Percentiles rank a stretch among this genome's conserved stretches.
These are phyloP conservation scores for Paramuricea clavata DNA, from an alignment of 92 coral and sea anemone genomes.

Conservation along the genomic window DNA sequence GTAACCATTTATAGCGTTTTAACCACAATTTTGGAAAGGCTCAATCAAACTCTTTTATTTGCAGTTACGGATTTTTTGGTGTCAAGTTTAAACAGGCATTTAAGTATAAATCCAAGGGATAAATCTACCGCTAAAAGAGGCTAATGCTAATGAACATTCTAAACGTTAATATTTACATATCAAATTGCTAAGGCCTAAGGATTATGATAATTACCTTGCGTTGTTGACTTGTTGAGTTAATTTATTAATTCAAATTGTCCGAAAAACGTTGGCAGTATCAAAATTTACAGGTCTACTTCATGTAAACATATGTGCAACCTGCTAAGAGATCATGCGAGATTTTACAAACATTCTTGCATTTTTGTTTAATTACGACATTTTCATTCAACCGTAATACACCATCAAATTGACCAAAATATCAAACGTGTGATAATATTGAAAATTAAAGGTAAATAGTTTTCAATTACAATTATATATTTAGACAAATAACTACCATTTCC, in stretches of 20 bases:
- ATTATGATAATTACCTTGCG: neutral
- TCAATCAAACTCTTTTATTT: too few relatives aligned
- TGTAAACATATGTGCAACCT: neutral
- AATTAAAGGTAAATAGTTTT: neutral
- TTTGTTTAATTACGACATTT: neutral
- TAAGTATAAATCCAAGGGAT: too few relatives aligned
- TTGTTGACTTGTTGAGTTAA: constrained; percentile 8
- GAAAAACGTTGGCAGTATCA: neutral
- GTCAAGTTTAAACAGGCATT: too few relatives aligned
- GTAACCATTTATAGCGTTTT: constrained; percentile 18
- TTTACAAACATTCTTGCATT: neutral
- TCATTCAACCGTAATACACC: constrained; percentile 8
- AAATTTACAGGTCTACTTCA: neutral
- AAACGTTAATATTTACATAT: neutral
- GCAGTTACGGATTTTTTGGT: too few relatives aligned
- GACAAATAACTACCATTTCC: neutral
- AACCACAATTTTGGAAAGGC: too few relatives aligned
- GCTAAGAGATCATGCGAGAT: neutral
- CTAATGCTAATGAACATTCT: neutral
- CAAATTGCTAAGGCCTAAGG: neutral
- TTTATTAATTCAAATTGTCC: neutral
- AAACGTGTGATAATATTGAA: neutral
- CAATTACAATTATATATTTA: neutral
- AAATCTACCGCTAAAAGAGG: too few relatives aligned
- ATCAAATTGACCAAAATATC: neutral